Conservation (phyloP, 1,140 invertebrate genomes). For the Achatina immaculata region DNA sequence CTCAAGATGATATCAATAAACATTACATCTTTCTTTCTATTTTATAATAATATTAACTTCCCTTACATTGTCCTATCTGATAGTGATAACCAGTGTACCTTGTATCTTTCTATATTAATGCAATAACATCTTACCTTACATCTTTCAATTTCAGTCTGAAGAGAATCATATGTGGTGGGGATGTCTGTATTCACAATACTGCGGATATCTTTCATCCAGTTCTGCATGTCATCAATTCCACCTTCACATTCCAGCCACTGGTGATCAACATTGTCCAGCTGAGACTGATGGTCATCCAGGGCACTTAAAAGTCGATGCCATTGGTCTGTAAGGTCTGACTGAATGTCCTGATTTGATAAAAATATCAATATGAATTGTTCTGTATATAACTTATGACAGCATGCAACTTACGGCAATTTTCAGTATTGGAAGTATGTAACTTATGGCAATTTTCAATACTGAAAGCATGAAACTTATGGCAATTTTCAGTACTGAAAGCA, state of each 20-base stretch:
- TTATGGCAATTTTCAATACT: no score
- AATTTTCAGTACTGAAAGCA: no score
- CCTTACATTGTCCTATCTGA: no score
- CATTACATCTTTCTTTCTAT: no score
- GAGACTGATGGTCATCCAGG: conserved; percentile 81
- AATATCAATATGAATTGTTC: not conserved
- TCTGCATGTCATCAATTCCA: conserved; percentile 63
- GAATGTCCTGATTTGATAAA: conserved; percentile 31
- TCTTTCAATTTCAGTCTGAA: conserved; percentile 63
- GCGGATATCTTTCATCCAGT: conserved; percentile 65
- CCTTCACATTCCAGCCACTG: conserved; percentile 71
- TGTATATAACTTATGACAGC: not conserved
- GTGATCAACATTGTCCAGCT: conserved; percentile 65
- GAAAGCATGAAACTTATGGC: no score
- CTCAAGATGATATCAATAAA: no score
- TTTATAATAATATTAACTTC: no score
- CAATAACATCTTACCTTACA: conserved; percentile 57
- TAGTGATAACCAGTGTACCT: no score
- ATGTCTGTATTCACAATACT: conserved; percentile 50
- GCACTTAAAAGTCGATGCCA: conserved; percentile 71
- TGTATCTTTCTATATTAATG: not conserved
- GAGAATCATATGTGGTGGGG: conserved; percentile 63
- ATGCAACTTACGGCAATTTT: no score
- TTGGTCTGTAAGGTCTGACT: conserved; percentile 41
- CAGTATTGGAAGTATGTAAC: no score